A percentile compares a stretch with the other conserved stretches of the same genome.
phyloP scores from a whole-genome alignment of 92 coral and sea anemone species.

The Heteractis magnifica region DNA sequence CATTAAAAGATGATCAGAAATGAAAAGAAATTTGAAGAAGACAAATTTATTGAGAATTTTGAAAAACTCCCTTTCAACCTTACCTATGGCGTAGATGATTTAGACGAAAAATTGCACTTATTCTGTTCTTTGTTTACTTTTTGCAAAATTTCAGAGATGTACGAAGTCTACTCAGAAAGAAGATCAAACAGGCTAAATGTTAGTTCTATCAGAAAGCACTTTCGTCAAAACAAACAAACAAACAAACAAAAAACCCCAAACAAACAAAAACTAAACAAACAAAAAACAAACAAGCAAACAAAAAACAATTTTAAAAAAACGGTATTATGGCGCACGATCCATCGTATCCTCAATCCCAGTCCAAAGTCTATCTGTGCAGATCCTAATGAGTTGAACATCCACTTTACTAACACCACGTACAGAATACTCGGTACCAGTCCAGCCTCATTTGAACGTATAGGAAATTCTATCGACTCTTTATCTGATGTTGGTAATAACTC shows the following conservation, averaged over 20 bases:
- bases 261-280: slow-evolving; percentile 21
- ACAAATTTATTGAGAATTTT: too few species aligned
- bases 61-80: too few species aligned
- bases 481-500: too few species aligned
- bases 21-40: too few species aligned
- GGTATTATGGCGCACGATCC: slow-evolving; percentile 3
- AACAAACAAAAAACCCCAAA: too few species aligned
- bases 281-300: too few species aligned
- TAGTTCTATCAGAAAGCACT: slow-evolving; percentile 13
- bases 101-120: too few species aligned
- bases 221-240: slow-evolving; percentile 29
- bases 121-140: too few species aligned
- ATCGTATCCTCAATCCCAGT: slow-evolving; percentile 20
- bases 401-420: slow-evolving; percentile 21
- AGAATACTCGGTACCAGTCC: neutral
- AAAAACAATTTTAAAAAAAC: too few species aligned
- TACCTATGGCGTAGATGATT: too few species aligned
- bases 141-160: slow-evolving; percentile 26
- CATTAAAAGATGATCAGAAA: slow-evolving; percentile 6
- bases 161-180: slow-evolving; percentile 10
- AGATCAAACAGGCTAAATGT: slow-evolving; percentile 16
- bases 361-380: slow-evolving; percentile 15
- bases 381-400: slow-evolving; percentile 17
- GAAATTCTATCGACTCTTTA: neutral
- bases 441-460: neutral